Percentiles rank a stretch among this genome's conserved stretches.
Conservation (phyloP, 1,140 invertebrate species). For the Brachionus koreanus region DNA sequence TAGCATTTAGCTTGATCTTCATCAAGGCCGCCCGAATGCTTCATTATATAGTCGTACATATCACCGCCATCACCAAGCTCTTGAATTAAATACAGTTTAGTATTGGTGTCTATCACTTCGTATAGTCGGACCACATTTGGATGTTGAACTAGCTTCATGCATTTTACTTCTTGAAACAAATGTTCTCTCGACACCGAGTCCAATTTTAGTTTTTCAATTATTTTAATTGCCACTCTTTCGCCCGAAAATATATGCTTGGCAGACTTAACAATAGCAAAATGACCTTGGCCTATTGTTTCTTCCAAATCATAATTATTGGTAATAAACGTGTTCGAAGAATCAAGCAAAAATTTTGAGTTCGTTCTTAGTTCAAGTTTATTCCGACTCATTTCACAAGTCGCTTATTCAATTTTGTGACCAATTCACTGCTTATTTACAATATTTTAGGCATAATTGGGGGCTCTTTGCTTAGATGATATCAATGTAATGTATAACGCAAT, state of each 20-base stretch:
- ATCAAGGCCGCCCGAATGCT: slow-evolving; percentile 83
- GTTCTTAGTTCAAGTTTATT: not conserved
- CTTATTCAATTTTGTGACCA: not conserved
- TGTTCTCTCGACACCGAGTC: slow-evolving; percentile 90
- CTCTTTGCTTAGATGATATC: not conserved
- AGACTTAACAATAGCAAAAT: slow-evolving; percentile 98
- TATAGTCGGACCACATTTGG: slow-evolving; percentile 96
- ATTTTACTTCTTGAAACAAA: slow-evolving; percentile 88
- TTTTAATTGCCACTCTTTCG: slow-evolving; percentile 81
- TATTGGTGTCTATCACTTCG: slow-evolving; percentile 94
- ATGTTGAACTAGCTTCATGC: slow-evolving; percentile 98
- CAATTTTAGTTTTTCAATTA: slow-evolving; percentile 86
- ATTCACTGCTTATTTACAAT: not conserved
- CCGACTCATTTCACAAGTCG: not conserved
- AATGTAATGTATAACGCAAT: not conserved
- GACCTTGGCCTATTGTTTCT: slow-evolving; percentile 75
- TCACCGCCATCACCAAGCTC: slow-evolving; percentile 98
- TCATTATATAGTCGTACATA: slow-evolving; percentile 98
- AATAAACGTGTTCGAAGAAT: not conserved
- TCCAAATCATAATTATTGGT: slow-evolving; percentile 76
- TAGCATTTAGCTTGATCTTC: not conserved
- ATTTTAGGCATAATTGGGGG: not conserved
- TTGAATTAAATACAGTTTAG: slow-evolving; percentile 71
- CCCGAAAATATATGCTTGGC: slow-evolving; percentile 97
- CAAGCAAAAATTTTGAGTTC: not conserved